Evolutionary conservation across 2,113 vertebrate genomes (phyloP).

Genomic region (Crotophaga sulcirostris): DNA sequence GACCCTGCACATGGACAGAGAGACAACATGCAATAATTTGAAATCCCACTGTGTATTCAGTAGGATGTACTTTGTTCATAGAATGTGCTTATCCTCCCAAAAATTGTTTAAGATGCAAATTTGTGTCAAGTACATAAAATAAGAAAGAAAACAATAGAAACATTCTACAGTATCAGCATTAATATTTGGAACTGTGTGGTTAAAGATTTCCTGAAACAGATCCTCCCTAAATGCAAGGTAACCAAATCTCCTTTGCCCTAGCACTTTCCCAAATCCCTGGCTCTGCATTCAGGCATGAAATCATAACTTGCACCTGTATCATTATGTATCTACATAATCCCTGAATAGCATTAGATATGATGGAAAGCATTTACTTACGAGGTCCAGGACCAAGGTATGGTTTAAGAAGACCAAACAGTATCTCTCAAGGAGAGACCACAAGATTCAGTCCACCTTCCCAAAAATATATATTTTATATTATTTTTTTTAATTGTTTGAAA

Average conservation of each 20-base stretch:
- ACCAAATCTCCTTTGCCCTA: neutral
- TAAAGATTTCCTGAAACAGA: neutral
- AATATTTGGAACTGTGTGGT: neutral
- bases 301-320: neutral
- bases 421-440: neutral
- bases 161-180: neutral
- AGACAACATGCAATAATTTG: neutral
- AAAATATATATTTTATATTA: neutral
- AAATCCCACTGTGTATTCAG: neutral
- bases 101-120: neutral
- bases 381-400: neutral
- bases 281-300: neutral
- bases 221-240: neutral
- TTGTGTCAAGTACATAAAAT: neutral
- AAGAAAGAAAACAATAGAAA: neutral
- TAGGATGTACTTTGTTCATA: neutral
- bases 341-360: neutral
- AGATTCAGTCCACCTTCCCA: neutral
- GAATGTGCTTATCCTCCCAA: neutral
- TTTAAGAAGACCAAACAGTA: neutral
- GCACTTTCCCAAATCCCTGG: neutral
- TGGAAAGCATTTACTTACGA: neutral
- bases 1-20: fast-evolving
- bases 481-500: neutral
- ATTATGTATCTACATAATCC: neutral